Conservation (phyloP, 2,113 vertebrate species). For the Galemys pyrenaicus region DNA sequence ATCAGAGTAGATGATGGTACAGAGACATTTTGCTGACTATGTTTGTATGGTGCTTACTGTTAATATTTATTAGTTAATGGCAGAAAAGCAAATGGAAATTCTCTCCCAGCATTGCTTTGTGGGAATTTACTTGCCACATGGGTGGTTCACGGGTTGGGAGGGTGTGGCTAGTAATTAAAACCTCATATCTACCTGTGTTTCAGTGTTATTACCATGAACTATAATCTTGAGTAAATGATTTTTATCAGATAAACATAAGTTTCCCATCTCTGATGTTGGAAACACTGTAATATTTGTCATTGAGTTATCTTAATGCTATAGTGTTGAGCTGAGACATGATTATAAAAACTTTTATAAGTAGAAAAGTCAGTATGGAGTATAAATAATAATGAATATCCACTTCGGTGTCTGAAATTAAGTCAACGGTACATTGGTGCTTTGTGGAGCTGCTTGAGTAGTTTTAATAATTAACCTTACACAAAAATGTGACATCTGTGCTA, state of each 20-base stretch:
- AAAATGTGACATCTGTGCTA: slow-evolving; percentile 79
- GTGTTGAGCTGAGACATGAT: slow-evolving; percentile 40
- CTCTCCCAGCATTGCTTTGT: slow-evolving; percentile 43
- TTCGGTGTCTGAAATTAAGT: slow-evolving; percentile 66
- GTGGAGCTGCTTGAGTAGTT: slow-evolving; percentile 63
- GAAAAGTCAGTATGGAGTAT: slow-evolving; percentile 41
- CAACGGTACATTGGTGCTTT: slow-evolving; percentile 69
- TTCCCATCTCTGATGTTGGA: slow-evolving; percentile 59
- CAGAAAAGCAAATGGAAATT: slow-evolving; percentile 40
- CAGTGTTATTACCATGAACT: slow-evolving; percentile 48
- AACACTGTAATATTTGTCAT: slow-evolving; percentile 37
- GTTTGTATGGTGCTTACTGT: not conserved
- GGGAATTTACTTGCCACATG: slow-evolving; percentile 46
- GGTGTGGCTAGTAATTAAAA: slow-evolving; percentile 58
- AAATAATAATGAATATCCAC: slow-evolving; percentile 26
- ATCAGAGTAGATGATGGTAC: not conserved
- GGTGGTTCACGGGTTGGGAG: slow-evolving; percentile 16
- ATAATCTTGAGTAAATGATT: slow-evolving; percentile 60
- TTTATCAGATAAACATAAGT: slow-evolving; percentile 54
- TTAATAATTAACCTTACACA: slow-evolving; percentile 82
- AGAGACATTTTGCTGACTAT: slow-evolving; percentile 2
- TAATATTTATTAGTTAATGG: slow-evolving; percentile 32
- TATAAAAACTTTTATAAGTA: slow-evolving; percentile 59
- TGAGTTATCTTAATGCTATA: slow-evolving; percentile 48
- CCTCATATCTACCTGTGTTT: slow-evolving; percentile 24